Evolutionary conservation across 2,888 invertebrate genomes (phyloP).

Genomic region (Drosophila buzzatii): DNA sequence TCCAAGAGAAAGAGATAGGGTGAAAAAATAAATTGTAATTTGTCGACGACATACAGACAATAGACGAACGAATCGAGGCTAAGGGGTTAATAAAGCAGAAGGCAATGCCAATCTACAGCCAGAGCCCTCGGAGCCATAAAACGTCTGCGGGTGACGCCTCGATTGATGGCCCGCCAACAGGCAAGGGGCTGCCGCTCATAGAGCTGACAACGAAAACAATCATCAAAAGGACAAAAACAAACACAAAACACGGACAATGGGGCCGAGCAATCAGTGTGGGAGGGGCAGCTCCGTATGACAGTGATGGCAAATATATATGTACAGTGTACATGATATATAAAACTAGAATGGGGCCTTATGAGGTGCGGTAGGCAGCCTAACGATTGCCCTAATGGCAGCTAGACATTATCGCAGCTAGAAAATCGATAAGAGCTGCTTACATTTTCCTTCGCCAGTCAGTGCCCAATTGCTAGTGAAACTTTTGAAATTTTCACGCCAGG

Average conservation of each 20-base stretch:
- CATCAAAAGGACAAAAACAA: constrained; percentile 50
- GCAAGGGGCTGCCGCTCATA: constrained; percentile 30
- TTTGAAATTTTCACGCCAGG: constrained; percentile 53
- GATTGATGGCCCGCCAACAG: constrained; percentile 34
- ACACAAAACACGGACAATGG: constrained; percentile 36
- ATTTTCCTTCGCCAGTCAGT: constrained; percentile 1
- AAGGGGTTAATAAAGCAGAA: constrained; percentile 30
- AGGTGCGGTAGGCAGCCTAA: not conserved
- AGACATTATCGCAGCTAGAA: constrained; percentile 46
- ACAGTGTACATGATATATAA: constrained; percentile 25
- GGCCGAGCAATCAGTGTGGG: constrained; percentile 19
- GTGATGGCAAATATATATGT: constrained; percentile 24
- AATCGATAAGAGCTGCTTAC: constrained; percentile 52
- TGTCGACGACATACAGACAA: constrained; percentile 11
- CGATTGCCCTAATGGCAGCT: constrained; percentile 30
- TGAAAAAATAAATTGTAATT: constrained; percentile 7
- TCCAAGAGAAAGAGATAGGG: not conserved
- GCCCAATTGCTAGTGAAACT: constrained; percentile 47
- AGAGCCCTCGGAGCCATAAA: constrained; percentile 6
- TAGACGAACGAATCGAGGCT: constrained; percentile 9
- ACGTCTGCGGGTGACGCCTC: constrained; percentile 29
- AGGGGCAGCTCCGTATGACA: constrained; percentile 8
- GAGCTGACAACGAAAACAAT: constrained; percentile 56
- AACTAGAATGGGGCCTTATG: not conserved
- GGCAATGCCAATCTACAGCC: constrained; percentile 21